Conservation (phyloP, 2,113 vertebrate genomes). For the Poeciliopsis occidentalis region DNA sequence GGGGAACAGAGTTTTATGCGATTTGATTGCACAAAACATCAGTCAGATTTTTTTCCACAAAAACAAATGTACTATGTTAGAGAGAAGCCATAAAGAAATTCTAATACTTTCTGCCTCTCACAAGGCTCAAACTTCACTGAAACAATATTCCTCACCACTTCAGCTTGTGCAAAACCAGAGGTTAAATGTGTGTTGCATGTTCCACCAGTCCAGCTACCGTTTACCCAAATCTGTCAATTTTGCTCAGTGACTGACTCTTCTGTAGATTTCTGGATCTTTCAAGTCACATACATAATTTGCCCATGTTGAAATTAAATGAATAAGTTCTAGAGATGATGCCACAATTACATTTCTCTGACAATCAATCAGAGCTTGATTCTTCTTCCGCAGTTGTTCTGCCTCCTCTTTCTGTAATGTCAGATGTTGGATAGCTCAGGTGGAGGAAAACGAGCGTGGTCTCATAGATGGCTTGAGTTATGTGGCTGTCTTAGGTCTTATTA, state of each 20-base stretch:
- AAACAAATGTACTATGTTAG: too few relatives aligned
- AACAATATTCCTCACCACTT: too few relatives aligned
- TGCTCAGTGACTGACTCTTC: background rate
- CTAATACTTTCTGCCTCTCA: too few relatives aligned
- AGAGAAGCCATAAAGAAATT: too few relatives aligned
- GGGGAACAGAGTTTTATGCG: too few relatives aligned
- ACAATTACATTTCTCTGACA: constrained; percentile 33
- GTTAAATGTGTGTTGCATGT: background rate
- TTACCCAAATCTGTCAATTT: background rate
- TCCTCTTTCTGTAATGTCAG: constrained; percentile 65
- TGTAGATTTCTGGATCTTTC: background rate
- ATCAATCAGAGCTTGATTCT: constrained; percentile 27
- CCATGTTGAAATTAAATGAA: constrained; percentile 18
- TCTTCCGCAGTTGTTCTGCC: constrained; percentile 30
- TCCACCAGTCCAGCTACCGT: background rate
- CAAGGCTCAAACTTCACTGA: too few relatives aligned
- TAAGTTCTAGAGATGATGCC: constrained; percentile 27
- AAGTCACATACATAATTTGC: constrained; percentile 9
- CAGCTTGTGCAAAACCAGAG: too few relatives aligned
- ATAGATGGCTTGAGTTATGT: constrained; percentile 76
- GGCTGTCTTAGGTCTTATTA: constrained; percentile 72
- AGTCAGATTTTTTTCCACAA: too few relatives aligned
- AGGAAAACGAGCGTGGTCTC: constrained; percentile 70
- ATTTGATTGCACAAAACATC: too few relatives aligned
- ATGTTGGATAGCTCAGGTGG: constrained; percentile 73